Evolutionary conservation across 2,888 invertebrate species (phyloP).

Genomic region (Hirtodrosophila cameraria): DNA sequence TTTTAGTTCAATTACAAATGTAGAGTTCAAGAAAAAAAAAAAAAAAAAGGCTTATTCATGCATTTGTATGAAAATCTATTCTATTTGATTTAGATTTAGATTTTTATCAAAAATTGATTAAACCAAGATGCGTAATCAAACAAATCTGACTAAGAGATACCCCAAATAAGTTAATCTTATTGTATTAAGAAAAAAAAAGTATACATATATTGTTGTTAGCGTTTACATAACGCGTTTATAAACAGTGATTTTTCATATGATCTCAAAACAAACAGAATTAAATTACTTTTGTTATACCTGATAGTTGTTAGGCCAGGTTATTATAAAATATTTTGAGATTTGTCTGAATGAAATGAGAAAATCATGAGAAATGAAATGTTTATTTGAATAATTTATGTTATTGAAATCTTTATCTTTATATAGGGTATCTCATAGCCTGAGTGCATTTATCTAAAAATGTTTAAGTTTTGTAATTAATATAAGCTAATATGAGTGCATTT

Average conservation of each 20-base stretch:
- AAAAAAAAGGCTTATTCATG: too few species aligned
- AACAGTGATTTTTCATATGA: not conserved
- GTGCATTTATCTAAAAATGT: not conserved
- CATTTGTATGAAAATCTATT: constrained; percentile 18
- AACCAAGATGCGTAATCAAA: constrained; percentile 18
- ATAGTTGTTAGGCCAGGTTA: not conserved
- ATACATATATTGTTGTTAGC: not conserved
- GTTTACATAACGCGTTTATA: too few species aligned
- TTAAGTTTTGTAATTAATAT: constrained; percentile 12
- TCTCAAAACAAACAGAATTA: too few species aligned
- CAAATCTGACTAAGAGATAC: constrained; percentile 25
- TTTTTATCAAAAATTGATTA: constrained; percentile 12
- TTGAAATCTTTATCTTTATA: constrained; percentile 4
- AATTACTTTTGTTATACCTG: too few species aligned
- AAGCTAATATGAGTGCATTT: constrained; percentile 46
- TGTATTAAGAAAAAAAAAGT: not conserved
- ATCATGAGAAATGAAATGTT: not conserved
- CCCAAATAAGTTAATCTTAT: constrained; percentile 2
- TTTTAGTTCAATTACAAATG: constrained; percentile 12
- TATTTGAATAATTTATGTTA: constrained; percentile 4
- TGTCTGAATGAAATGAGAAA: not conserved
- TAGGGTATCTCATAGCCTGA: constrained; percentile 19
- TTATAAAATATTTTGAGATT: constrained; percentile 1
- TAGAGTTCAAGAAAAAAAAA: constrained; percentile 13
- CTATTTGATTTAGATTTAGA: constrained; percentile 24